Conservation (phyloP, 2,888 invertebrate genomes). For the Gastrophysa polygoni region DNA sequence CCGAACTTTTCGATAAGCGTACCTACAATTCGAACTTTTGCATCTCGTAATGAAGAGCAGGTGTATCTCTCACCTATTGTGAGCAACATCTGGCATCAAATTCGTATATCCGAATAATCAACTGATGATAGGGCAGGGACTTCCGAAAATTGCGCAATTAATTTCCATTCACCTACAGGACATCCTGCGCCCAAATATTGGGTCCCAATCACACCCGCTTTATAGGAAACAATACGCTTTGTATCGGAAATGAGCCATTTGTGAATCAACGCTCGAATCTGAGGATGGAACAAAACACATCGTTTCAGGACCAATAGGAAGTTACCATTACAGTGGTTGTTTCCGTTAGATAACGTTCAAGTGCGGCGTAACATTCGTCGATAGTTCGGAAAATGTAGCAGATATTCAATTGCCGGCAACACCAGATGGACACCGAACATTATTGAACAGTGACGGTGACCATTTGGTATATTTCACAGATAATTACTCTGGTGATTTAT, state of each 20-base stretch:
- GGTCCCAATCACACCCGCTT: background rate
- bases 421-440: constrained; percentile 42
- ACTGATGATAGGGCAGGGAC: background rate
- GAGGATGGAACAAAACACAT: background rate
- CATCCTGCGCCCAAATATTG: background rate
- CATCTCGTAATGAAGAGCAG: too few species aligned
- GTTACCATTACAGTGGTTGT: background rate
- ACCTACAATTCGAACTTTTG: too few species aligned
- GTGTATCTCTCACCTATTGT: too few species aligned
- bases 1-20: too few species aligned
- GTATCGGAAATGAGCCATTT: background rate
- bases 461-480: constrained; percentile 48
- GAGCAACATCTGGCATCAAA: background rate
- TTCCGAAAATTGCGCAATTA: background rate
- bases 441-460: constrained; percentile 43
- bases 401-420: constrained; percentile 33
- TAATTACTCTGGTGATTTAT: constrained; percentile 48
- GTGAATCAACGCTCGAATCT: background rate
- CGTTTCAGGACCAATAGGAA: constrained; percentile 1
- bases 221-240: background rate
- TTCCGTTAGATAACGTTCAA: background rate
- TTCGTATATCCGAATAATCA: background rate
- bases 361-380: constrained; percentile 22
- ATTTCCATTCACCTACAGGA: background rate
- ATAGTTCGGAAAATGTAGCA: constrained; percentile 30